phyloP scores from a whole-genome alignment of 2,888 invertebrate genomes.

The Leucania comma region DNA sequence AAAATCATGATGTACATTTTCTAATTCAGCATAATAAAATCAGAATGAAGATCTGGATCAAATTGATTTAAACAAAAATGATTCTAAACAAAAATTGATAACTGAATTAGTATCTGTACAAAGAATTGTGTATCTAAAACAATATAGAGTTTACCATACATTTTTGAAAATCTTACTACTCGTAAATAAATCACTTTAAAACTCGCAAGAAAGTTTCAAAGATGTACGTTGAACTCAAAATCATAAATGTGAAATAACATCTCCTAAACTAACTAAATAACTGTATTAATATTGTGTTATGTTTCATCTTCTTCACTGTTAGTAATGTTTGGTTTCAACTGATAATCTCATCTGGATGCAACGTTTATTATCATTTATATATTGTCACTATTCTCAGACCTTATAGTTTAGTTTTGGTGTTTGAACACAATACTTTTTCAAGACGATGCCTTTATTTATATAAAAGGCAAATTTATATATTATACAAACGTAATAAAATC shows the following conservation, averaged over 20 bases:
- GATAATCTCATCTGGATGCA: constrained; percentile 67
- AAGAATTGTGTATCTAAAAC: constrained; percentile 2
- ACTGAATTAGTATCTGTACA: constrained; percentile 24
- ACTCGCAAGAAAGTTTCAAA: neutral
- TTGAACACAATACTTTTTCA: constrained; percentile 7
- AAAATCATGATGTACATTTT: constrained; percentile 9
- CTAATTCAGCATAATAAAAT: constrained; percentile 9
- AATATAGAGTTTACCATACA: constrained; percentile 10
- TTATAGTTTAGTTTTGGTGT: constrained; percentile 29
- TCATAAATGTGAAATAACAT: constrained; percentile 15
- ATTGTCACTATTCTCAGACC: constrained; percentile 6
- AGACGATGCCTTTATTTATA: neutral
- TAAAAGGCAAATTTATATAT: constrained; percentile 2
- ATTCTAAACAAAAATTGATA: no score
- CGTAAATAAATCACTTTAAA: neutral
- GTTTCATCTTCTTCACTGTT: constrained; percentile 61
- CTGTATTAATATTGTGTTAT: constrained; percentile 53
- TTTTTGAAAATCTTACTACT: constrained; percentile 8
- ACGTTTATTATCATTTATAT: constrained; percentile 50
- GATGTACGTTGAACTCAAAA: constrained; percentile 20
- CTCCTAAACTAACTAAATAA: constrained; percentile 28
- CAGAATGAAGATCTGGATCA: neutral
- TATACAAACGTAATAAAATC: constrained; percentile 12
- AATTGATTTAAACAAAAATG: neutral
- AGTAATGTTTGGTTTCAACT: constrained; percentile 59